Evolutionary conservation across 1,140 invertebrate species (phyloP), one percentile per base, ranked within the genome.

Genomic region (Idris sp.): DNA sequence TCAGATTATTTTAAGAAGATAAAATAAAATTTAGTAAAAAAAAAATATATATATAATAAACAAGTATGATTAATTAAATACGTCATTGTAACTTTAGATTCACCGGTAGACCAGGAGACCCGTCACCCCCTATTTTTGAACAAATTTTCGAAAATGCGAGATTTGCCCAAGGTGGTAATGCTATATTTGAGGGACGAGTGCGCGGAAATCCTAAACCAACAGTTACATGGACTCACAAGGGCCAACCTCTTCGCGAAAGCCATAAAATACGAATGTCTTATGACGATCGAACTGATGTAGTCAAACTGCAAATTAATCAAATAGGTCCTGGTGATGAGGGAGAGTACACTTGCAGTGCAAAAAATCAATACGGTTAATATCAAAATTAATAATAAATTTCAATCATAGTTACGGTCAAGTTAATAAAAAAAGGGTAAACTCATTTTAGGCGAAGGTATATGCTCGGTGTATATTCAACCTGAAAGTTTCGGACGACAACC

Each of bases 311-410:
- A 51, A 98, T 99, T 77, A 95, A 94, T 83, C 92, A 94, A 79
- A 96, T 98, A 59, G 95, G 95, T 48, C 95, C 96, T 15, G 96
- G 96, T 25, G 97, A 98, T 86, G 96, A 97, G 84, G 97, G 97
- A 61, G 96, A 98, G 87, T 98, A 98, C 85, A 97, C 95, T 1
- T 98, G 97, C 85, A 96, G 93, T 49, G 96, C 97, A 6, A 91
- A 93, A 58, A 98, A 98, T 85, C 93, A 95, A 80, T 96, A 95
- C 78, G 97, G 86, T 86, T 9, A 44, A 62, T 58, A 26, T 22
- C 19, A 22, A 4, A 22, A 22, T 4, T 22, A 6, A 22, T 4
- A 4, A 22, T 6, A 22, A 22, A 4, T 22, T 4, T 22, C 19
- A n/a, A n/a, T n/a, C n/a, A n/a, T n/a, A n/a, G n/a, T n/a, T n/a